Evolutionary conservation across 2,113 vertebrate species (phyloP).

Genomic region (Pelvicachromis taeniatus): DNA sequence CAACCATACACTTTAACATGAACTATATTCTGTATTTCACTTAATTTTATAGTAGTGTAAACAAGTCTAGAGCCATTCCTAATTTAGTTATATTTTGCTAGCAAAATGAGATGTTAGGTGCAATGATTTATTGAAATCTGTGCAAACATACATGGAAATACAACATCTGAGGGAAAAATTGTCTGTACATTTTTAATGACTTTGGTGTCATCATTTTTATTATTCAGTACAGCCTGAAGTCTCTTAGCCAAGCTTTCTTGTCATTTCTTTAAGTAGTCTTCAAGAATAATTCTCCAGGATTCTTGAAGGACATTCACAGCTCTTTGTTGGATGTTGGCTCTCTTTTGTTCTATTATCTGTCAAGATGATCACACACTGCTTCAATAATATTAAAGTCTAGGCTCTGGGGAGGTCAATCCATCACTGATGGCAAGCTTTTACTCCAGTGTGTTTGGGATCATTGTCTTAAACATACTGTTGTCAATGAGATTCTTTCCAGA

Average conservation of each 20-base stretch:
- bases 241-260: not conserved
- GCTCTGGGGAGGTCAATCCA: not conserved
- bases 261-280: not conserved
- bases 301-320: not conserved
- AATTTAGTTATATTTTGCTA: not conserved
- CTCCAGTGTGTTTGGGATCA: not conserved
- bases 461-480: fast-evolving
- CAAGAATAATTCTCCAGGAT: not conserved
- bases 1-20: not conserved
- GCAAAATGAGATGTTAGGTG: not conserved
- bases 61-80: not conserved
- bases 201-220: not conserved
- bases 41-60: not conserved
- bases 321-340: too few species aligned
- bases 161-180: not conserved
- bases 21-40: not conserved
- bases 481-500: not conserved
- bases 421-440: not conserved
- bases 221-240: not conserved
- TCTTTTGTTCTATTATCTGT: not conserved
- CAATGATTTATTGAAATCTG: not conserved
- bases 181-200: not conserved
- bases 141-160: not conserved
- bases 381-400: not conserved
- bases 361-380: not conserved